Conservation (phyloP, 2,797 vertebrate genomes). For the Choloepus didactylus region DNA sequence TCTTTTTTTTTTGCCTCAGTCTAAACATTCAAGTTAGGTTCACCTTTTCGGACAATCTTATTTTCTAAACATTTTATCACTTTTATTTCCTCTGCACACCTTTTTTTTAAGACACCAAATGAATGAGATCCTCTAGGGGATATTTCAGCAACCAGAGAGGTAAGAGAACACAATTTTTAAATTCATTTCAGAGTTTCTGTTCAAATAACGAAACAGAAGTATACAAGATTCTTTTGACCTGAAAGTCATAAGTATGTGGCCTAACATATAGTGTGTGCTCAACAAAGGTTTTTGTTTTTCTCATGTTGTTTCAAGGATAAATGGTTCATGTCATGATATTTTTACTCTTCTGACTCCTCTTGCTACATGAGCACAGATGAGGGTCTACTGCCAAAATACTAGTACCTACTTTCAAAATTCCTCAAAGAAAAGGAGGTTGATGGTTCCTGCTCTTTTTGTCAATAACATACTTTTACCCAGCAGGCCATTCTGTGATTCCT, state of each 20-base stretch:
- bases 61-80: conserved; percentile 72
- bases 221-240: not conserved
- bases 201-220: not conserved
- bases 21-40: conserved; percentile 31
- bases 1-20: not conserved
- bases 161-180: not conserved
- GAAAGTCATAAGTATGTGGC: not conserved
- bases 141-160: conserved; percentile 14
- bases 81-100: not conserved
- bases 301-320: not conserved
- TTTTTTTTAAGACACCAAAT: not conserved
- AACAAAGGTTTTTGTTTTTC: not conserved
- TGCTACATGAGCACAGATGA: not conserved
- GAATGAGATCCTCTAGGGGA: conserved; percentile 33
- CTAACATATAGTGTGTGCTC: not conserved
- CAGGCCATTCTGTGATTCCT: not conserved
- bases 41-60: conserved; percentile 64
- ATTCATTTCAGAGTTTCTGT: conserved; percentile 25
- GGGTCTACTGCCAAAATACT: not conserved
- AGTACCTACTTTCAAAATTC: not conserved
- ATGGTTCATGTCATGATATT: too few species aligned
- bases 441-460: not conserved
- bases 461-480: not conserved
- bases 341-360: not conserved
- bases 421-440: not conserved